phyloP scores from a whole-genome alignment of 1,140 invertebrate genomes.

The Orchesella cincta region DNA sequence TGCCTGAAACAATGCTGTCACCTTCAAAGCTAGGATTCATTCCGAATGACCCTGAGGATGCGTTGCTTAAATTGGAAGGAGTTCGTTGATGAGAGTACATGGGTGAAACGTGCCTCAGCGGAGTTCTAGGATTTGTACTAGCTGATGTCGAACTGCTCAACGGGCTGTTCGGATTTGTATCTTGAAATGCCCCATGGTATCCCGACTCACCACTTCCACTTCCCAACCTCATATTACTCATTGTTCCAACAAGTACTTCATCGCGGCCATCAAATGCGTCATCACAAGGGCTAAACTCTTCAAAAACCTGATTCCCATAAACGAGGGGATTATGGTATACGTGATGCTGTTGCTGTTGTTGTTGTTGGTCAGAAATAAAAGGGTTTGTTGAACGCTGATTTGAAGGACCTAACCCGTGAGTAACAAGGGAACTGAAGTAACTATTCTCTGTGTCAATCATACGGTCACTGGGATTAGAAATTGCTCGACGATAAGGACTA shows the following conservation, averaged over 20 bases:
- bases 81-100: constrained; percentile 64
- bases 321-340: constrained; percentile 37
- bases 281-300: constrained; percentile 22
- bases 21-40: constrained; percentile 66
- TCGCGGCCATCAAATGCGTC: constrained; percentile 9
- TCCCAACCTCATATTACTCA: constrained; percentile 37
- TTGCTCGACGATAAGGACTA: neutral
- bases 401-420: constrained; percentile 2
- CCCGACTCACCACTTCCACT: constrained; percentile 44
- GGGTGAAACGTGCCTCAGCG: constrained; percentile 37
- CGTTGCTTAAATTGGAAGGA: constrained; percentile 71
- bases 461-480: constrained; percentile 8
- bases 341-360: constrained; percentile 20
- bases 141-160: constrained; percentile 45
- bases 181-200: constrained; percentile 39
- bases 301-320: constrained; percentile 15
- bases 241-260: neutral
- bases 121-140: constrained; percentile 52
- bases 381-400: constrained; percentile 1
- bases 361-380: constrained; percentile 9
- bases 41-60: constrained; percentile 51
- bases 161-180: constrained; percentile 29
- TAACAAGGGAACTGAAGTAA: neutral
- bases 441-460: neutral
- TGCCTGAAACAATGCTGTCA: constrained; percentile 52